Percentiles rank a stretch among this genome's conserved stretches.
Evolutionary conservation across 2,113 vertebrate genomes (phyloP).

Genomic region (Scolopax mira): DNA sequence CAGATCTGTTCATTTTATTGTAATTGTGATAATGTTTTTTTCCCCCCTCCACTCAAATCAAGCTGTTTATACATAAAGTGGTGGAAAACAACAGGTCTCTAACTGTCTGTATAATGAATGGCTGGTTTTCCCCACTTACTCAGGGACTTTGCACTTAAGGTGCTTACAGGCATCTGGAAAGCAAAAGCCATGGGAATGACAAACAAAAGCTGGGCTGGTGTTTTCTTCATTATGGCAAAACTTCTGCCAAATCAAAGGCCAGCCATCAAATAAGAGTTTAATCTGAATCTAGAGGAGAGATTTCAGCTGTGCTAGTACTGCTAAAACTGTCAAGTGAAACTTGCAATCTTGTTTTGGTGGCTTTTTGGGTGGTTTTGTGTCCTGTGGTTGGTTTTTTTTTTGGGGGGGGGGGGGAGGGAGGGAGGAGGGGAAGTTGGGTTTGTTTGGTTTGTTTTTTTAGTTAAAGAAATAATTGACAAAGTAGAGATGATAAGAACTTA

Average conservation of each 20-base stretch:
- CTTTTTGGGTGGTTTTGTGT: neutral
- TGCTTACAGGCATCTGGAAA: neutral
- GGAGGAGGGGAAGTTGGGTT: neutral
- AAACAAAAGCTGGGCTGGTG: neutral
- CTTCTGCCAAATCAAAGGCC: neutral
- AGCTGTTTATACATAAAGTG: neutral
- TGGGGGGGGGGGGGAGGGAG: too few species aligned
- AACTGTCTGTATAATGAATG: neutral
- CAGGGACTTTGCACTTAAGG: accelerated
- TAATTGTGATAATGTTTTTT: neutral
- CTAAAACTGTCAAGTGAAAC: neutral
- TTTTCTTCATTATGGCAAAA: neutral
- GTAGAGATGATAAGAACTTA: neutral
- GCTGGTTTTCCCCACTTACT: neutral
- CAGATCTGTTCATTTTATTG: neutral
- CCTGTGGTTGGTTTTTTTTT: too few species aligned
- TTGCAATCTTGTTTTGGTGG: neutral
- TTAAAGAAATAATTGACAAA: neutral
- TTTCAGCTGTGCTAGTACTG: neutral
- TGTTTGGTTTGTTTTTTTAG: neutral
- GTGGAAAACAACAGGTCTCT: neutral
- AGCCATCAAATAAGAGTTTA: neutral
- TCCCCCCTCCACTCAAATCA: accelerated
- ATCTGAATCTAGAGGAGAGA: neutral
- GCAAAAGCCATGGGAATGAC: neutral